Evolutionary conservation across 1,140 invertebrate species (phyloP), one percentile per base, ranked within the genome.

Genomic region (Drosophila bipectinata): DNA sequence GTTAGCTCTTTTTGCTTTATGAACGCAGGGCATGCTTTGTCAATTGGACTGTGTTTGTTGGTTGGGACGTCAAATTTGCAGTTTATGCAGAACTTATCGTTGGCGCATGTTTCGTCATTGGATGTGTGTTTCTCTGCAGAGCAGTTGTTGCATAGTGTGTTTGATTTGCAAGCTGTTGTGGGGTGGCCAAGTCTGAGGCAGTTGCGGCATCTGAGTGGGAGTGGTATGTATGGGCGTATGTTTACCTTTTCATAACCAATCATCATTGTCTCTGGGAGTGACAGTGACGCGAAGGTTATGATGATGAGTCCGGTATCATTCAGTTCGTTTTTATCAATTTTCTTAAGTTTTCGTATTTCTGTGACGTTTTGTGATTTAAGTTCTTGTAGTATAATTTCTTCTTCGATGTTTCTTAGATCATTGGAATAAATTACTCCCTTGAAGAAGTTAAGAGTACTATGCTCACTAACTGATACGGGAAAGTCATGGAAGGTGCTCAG

Each of bases 271-370:
- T 60, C 56, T 60, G 57, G 49, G 1, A 68, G 34, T 5, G 49
- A 54, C 14, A 61, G 9, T 41, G 49, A 61, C 6, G 63, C 56
- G 10, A 67, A 58, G 18, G 39, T 48, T 53, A 47, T 47, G 10
- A 44, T 68, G 28, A 54, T 49, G 30, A 68, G 49, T 30, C 30
- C 57, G 8, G 57, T 48, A 60, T 68, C 48, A 41, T 67, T 54
- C 18, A 30, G 26, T 58, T 26, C 15, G 12, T 49, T 63, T 30
- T 21, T 48, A 34, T 21, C 26, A 5, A 6, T 28, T 28, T 6
- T 28, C 6, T 28, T 28, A 5, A 28, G 6, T 5, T 28, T 28
- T 5, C 26, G 26, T 28, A 28, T 28, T 28, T 28, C 26, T 28
- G 26, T 28, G 5, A 28, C 26, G 1, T 28, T 28, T 28, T 5